These are phyloP conservation scores for Thumatha senex DNA, from an alignment of 2,888 invertebrate genomes.

Conservation along the genomic window DNA sequence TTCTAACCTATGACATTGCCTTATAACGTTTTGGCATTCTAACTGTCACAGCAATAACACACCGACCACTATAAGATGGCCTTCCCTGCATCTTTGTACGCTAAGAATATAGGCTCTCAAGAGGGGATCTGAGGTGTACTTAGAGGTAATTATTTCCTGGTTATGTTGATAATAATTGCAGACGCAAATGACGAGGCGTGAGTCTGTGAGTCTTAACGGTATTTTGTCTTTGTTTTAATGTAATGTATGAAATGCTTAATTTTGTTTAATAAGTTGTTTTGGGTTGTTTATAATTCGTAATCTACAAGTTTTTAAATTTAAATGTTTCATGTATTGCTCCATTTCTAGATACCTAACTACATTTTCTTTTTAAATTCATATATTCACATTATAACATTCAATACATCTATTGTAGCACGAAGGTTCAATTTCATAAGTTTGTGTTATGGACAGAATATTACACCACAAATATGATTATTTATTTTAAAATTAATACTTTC, in stretches of 20 bases:
- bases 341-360: no score
- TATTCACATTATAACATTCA: no score
- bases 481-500: no score
- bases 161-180: conserved; percentile 58
- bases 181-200: conserved; percentile 59
- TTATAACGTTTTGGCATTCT: conserved; percentile 62
- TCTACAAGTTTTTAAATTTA: no score
- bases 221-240: conserved; percentile 45
- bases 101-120: conserved; percentile 7
- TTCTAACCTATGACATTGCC: conserved; percentile 70
- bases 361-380: no score
- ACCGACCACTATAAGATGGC: conserved; percentile 46
- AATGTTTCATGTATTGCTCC: no score
- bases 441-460: no score
- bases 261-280: conserved; percentile 5
- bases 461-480: no score
- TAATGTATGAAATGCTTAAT: conserved; percentile 23
- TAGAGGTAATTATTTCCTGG: conserved; percentile 46
- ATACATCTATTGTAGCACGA: no score
- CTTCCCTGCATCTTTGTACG: conserved; percentile 25
- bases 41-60: conserved; percentile 70
- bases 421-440: no score
- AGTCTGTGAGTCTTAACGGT: conserved; percentile 71
- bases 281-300: no score
- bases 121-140: conserved; percentile 15